Base-by-base conservation (phyloP, 2,888 invertebrate genomes). In the Torymus aiolomorphi region DNA sequence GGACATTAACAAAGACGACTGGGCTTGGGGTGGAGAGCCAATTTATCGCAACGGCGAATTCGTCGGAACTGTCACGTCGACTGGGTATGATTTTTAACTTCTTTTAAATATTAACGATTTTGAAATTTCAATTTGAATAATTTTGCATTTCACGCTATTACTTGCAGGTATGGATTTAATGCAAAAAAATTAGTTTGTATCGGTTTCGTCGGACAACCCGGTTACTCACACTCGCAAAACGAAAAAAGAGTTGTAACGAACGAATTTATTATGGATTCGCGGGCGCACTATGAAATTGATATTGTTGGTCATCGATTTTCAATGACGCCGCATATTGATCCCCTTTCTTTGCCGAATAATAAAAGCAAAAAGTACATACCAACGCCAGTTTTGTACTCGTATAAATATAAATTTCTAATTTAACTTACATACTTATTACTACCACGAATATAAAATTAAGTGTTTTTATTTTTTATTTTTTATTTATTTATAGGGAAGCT, bases 401-500 rank as follows among this genome's bases (percentile, higher is more conserved):
- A 65, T 42, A 13, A n/a, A n/a, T 61, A 49, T n/a, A 5, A 62
- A 66, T 24, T 61, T 66, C 57, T 70, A 67, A 66, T 16, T 16
- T 57, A 54, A 31, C 57, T 42, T 31, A 16, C 18, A 10, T n/a
- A 63, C 1, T 75, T 42, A 4, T n/a, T 24, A 24, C 57, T 61
- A 52, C 1, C 66, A 14, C 24, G 4, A 67, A 52, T 3, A 67
- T 14, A 54, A 59, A 42, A 56, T 74, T 76, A 70, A 10, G 63
- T 76, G n/a, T n/a, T 31, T 20, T 56, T 20, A 82, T 82, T 75
- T 75, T 69, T 78, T 70, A n/a, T n/a, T n/a, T n/a, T n/a, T n/a
- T n/a, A n/a, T n/a, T n/a, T n/a, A n/a, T 81, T 88, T 90, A 14
- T 88, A 95, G 99, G 84, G 99, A 99, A 92, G 99, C 99, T 80